Conservation (phyloP, 2,797 vertebrate genomes). For the Pipistrellus pipistrellus region DNA sequence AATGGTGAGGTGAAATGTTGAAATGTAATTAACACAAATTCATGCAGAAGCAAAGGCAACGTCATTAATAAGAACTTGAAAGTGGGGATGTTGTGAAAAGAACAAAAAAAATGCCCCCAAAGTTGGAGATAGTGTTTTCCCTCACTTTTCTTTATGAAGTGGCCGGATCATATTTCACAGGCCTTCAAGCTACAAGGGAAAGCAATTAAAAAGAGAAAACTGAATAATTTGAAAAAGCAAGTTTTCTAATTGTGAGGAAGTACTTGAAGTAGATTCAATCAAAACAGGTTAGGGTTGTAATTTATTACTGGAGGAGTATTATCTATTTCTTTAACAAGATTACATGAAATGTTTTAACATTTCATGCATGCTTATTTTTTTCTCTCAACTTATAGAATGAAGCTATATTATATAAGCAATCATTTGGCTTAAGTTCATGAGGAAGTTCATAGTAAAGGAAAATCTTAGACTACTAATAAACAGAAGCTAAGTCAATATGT, state of each 20-base stretch:
- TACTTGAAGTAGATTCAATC: neutral
- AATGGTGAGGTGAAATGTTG: neutral
- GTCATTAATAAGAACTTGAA: slow-evolving; percentile 22
- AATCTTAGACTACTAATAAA: neutral
- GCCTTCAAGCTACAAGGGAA: neutral
- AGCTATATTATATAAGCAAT: neutral
- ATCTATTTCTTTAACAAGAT: slow-evolving; percentile 34
- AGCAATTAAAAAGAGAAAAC: neutral
- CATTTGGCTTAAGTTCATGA: neutral
- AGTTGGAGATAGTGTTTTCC: neutral
- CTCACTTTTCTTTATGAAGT: neutral
- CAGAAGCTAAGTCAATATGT: neutral
- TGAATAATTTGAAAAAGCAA: slow-evolving; percentile 56
- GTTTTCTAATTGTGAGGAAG: neutral
- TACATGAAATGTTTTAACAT: neutral
- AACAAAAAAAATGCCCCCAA: slow-evolving; percentile 59
- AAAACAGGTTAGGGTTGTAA: neutral
- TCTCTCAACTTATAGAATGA: slow-evolving; percentile 23
- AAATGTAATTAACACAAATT: neutral
- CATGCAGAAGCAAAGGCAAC: neutral
- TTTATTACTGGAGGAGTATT: neutral
- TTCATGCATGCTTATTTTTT: neutral
- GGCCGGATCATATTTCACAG: neutral
- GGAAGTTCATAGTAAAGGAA: slow-evolving; percentile 23
- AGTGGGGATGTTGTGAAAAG: slow-evolving; percentile 41